A percentile compares a stretch with the other conserved stretches of the same genome.
Evolutionary conservation across 2,888 invertebrate species (phyloP).

Genomic region (Adineta ricciae): DNA sequence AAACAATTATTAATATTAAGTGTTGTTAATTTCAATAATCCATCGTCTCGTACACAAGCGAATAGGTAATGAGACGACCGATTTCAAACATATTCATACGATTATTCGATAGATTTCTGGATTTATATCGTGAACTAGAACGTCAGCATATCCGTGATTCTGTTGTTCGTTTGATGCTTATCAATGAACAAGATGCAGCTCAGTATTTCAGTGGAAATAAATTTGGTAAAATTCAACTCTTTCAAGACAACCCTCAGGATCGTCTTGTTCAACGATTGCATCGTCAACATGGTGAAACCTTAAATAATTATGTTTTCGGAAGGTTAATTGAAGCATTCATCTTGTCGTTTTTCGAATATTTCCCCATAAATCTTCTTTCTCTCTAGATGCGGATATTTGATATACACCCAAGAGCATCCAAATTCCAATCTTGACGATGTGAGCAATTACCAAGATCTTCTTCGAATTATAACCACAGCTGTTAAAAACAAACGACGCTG

Average conservation of each 20-base stretch:
- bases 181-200: neutral
- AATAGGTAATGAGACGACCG: neutral
- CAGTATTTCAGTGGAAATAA: neutral
- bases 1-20: neutral
- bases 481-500: conserved; percentile 3
- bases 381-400: neutral
- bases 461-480: neutral
- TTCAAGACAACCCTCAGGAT: neutral
- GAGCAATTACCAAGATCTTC: neutral
- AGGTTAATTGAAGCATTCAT: neutral
- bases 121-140: neutral
- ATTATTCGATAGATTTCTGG: neutral
- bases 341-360: neutral
- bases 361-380: neutral
- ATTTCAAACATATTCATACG: neutral
- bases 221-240: neutral
- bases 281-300: neutral
- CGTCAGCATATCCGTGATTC: neutral
- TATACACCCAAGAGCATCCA: neutral
- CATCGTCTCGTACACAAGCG: neutral
- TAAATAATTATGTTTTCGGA: conserved; percentile 5
- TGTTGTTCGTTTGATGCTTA: neutral
- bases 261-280: neutral
- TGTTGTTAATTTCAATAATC: neutral
- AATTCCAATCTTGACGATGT: neutral